Conservation (phyloP, 2,113 vertebrate genomes). For the Sinocyclocheilus grahami region DNA sequence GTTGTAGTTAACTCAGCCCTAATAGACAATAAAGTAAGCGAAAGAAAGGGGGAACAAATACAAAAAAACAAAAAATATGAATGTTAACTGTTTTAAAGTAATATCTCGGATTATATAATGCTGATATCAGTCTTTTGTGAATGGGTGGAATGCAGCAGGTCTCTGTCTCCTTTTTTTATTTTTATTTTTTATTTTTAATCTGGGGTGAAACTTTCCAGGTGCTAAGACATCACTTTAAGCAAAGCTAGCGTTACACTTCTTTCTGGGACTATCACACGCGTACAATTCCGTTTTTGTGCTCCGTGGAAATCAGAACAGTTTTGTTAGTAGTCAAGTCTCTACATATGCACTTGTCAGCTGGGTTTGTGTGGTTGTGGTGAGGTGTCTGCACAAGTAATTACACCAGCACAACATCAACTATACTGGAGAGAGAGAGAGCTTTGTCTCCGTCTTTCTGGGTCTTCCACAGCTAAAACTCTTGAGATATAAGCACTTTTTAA, state of each 20-base stretch:
- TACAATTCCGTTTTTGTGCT: constrained; percentile 13
- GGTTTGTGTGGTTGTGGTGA: constrained; percentile 24
- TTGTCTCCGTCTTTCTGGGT: constrained; percentile 55
- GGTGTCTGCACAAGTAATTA: constrained; percentile 28
- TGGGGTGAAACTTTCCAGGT: constrained; percentile 11
- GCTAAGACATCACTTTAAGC: constrained; percentile 21
- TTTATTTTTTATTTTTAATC: not conserved
- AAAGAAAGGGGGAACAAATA: not conserved
- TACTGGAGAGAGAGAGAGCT: constrained; percentile 1
- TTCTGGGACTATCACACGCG: not conserved
- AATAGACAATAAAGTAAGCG: not conserved
- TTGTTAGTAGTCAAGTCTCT: constrained; percentile 35
- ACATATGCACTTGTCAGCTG: constrained; percentile 39
- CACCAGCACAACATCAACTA: constrained; percentile 8
- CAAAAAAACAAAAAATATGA: too few species aligned
- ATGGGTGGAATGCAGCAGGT: not conserved
- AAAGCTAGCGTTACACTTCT: not conserved
- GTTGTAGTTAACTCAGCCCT: not conserved
- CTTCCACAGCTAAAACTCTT: constrained; percentile 76
- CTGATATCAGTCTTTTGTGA: not conserved
- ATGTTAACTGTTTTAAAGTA: not conserved
- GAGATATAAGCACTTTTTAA: constrained; percentile 75
- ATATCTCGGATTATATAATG: not conserved
- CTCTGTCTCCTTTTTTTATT: not conserved
- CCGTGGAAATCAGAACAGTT: constrained; percentile 27